Percentiles rank a stretch among this genome's conserved stretches.
Evolutionary conservation across 2,113 vertebrate species (phyloP).

Genomic region (Thalassarche chlororhynchos): DNA sequence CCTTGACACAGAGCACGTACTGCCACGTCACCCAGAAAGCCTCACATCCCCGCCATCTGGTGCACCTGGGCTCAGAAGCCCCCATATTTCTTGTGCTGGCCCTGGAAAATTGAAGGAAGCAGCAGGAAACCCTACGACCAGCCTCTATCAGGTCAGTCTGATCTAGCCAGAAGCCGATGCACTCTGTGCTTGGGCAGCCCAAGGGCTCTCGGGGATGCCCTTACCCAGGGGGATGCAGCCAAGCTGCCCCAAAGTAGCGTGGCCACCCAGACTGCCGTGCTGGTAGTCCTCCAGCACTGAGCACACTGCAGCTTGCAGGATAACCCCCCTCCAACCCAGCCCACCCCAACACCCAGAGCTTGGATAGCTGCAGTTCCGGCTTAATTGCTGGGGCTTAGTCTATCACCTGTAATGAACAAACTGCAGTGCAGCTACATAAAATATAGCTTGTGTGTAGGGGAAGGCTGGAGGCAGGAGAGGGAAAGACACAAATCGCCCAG

Average conservation of each 20-base stretch:
- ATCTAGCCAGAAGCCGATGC: background rate
- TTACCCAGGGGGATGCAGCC: background rate
- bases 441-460: background rate
- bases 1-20: accelerated
- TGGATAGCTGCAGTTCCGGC: background rate
- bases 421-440: background rate
- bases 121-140: background rate
- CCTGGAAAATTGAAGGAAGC: background rate
- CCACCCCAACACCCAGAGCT: background rate
- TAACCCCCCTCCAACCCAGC: background rate
- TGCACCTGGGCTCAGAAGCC: background rate
- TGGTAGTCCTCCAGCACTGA: background rate
- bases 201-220: background rate
- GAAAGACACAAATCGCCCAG: background rate
- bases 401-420: background rate
- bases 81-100: background rate
- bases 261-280: background rate
- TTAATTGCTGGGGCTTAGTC: background rate
- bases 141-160: background rate
- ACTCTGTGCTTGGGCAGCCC: background rate
- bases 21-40: background rate
- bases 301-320: background rate
- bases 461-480: background rate
- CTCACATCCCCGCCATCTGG: background rate
- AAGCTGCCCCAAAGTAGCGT: background rate